phyloP scores from a whole-genome alignment of 2,797 vertebrate genomes.

The Scyliorhinus canicula region DNA sequence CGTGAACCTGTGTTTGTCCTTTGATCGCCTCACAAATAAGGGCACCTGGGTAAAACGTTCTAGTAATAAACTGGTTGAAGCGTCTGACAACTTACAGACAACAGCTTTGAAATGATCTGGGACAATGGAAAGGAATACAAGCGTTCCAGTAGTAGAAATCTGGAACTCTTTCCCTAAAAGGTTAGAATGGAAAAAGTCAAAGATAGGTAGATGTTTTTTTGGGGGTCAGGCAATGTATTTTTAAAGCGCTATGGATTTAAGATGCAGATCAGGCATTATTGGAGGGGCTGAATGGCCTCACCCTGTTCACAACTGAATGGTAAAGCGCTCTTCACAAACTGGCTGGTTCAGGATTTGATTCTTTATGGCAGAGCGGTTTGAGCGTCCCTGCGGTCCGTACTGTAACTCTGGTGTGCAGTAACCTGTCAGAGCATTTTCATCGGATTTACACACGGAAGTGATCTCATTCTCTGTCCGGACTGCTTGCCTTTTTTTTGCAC shows the following conservation, averaged over 20 bases:
- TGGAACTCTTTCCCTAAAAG: background rate
- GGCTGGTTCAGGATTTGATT: background rate
- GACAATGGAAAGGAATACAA: too few relatives aligned
- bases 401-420: background rate
- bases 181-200: background rate
- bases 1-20: too few relatives aligned
- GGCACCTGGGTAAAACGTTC: too few relatives aligned
- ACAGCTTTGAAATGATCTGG: too few relatives aligned
- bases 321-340: background rate
- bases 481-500: background rate
- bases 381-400: background rate
- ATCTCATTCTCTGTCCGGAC: background rate
- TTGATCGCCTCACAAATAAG: too few relatives aligned
- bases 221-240: background rate
- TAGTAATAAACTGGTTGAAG: too few relatives aligned
- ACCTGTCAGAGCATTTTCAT: background rate
- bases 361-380: background rate
- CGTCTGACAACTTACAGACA: too few relatives aligned
- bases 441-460: background rate
- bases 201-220: background rate
- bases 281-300: background rate
- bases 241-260: background rate
- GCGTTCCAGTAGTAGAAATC: too few relatives aligned
- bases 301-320: background rate
- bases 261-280: background rate